Base-by-base conservation (phyloP, 2,113 vertebrate species). In the Lipophrys pholis region DNA sequence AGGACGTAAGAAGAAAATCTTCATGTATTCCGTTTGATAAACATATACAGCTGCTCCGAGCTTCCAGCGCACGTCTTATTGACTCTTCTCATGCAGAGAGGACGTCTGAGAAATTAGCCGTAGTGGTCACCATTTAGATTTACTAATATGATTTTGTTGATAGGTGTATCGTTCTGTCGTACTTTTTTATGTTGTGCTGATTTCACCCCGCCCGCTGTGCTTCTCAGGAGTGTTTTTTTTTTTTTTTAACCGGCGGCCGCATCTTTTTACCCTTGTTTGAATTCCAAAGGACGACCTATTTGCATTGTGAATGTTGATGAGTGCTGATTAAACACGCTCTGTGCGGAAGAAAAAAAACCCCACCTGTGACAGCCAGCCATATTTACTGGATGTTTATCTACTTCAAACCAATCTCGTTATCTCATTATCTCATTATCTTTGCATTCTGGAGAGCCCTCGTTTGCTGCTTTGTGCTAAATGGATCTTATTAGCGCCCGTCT, bases 391-490 rank as follows among this genome's bases (percentile, higher is more conserved):
- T 84, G 81, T 86, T 84, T 88, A 76, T 84, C 84, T 73, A 76
- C 83, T 81, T 81, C 70, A 84, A 76, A 83, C 78, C 66, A 66
- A 82, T 76, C 76, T 80, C 73, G 74, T 89, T 85, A 85, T 81
- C 80, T 69, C 64, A 84, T 83, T 84, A 86, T 83, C 85, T 80
- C 73, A 83, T 88, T 83, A 89, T 86, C 82, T 75, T 63, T 82
- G 78, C 78, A 70, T 82, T 89, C 80, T 65, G 65, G 35, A 66
- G 75, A 76, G 78, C 41, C 40, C 59, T 77, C 30, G 14, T 81
- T 76, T 75, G 58, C 65, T 51, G 68, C 79, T 68, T 86, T 82
- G 77, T 85, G 60, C 73, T 85, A 85, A 92, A 84, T 84, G 68
- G 77, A 66, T 87, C 79, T 85, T 87, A 90, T 82, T 78, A 83